Evolutionary conservation across 1,140 invertebrate genomes (phyloP), one percentile per base, ranked within the genome.

Genomic region (Trichogramma pretiosum): DNA sequence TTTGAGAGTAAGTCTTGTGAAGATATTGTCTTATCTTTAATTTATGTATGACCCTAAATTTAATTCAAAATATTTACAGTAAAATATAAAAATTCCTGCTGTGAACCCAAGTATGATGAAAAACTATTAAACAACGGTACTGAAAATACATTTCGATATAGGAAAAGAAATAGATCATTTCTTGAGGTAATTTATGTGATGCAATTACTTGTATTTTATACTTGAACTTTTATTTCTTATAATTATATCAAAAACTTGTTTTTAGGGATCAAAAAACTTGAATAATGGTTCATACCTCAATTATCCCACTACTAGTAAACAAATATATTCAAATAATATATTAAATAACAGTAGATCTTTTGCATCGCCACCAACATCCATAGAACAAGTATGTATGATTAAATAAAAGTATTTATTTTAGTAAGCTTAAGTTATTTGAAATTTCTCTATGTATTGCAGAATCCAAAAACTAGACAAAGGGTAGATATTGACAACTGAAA

Each of bases 131-230:
- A 43, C 35, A 53, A 50, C 53, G 28, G 34, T 46, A 46, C 10
- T 46, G 40, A 46, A 35, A 55, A 56, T 30, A 34, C 48, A 44
- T 46, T 46, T 23, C 43, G 58, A 40, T 52, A 50, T 13, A 63
- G 56, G 48, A 67, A 65, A 54, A 40, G 63, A 48, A 65, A 63
- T 56, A 59, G 51, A 57, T 57, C 58, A 4, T 21, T 35, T 3
- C 26, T 32, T 24, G 60, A 63, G 35, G 60, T 62, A 51, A n/a
- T n/a, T n/a, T n/a, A n/a, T n/a, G n/a, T n/a, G n/a, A n/a, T n/a
- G n/a, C n/a, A n/a, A n/a, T n/a, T n/a, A n/a, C n/a, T n/a, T n/a
- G n/a, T n/a, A n/a, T n/a, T n/a, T n/a, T n/a, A n/a, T n/a, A n/a
- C n/a, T n/a, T n/a, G n/a, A n/a, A n/a, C n/a, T n/a, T n/a, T n/a